Conservation (phyloP, 2,888 invertebrate genomes). For the Colostygia pectinataria region DNA sequence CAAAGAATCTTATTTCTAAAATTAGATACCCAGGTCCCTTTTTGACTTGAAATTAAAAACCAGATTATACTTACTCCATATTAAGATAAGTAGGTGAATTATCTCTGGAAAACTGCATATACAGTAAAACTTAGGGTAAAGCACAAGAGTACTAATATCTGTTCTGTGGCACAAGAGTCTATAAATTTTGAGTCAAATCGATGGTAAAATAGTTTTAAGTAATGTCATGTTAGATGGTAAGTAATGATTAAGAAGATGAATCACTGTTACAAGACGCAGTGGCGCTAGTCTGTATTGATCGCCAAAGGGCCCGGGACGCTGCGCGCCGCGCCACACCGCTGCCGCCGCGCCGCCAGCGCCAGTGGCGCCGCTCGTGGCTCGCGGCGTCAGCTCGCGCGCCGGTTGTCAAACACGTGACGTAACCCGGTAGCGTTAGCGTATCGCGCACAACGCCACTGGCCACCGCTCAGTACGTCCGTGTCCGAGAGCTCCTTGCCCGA, state of each 20-base stretch:
- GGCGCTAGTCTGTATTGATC: conserved; percentile 46
- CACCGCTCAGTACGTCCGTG: conserved; percentile 66
- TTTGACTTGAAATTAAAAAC: too few relatives aligned
- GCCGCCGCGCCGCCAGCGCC: conserved; percentile 23
- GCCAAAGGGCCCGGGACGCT: conserved; percentile 55
- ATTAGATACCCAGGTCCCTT: too few relatives aligned
- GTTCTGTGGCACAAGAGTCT: too few relatives aligned
- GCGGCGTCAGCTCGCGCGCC: conserved; percentile 15
- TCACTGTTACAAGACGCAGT: conserved; percentile 11
- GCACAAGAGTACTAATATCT: too few relatives aligned
- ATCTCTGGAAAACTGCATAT: too few relatives aligned
- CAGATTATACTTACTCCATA: too few relatives aligned
- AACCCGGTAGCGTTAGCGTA: conserved; percentile 20
- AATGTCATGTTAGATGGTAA: too few relatives aligned
- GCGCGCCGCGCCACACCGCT: conserved; percentile 40
- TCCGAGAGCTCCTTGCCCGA: conserved; percentile 39
- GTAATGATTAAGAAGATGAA: conserved; percentile 4
- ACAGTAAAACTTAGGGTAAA: too few relatives aligned
- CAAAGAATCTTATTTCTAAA: too few relatives aligned
- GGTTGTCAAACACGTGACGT: conserved; percentile 35
- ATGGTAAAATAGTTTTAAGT: too few relatives aligned
- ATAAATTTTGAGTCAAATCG: too few relatives aligned
- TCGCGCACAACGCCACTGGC: conserved; percentile 54
- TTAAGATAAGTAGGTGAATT: too few relatives aligned
- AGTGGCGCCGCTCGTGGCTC: conserved; percentile 20